Evolutionary conservation across 2,113 vertebrate genomes (phyloP).

Genomic region (Platanista minor): DNA sequence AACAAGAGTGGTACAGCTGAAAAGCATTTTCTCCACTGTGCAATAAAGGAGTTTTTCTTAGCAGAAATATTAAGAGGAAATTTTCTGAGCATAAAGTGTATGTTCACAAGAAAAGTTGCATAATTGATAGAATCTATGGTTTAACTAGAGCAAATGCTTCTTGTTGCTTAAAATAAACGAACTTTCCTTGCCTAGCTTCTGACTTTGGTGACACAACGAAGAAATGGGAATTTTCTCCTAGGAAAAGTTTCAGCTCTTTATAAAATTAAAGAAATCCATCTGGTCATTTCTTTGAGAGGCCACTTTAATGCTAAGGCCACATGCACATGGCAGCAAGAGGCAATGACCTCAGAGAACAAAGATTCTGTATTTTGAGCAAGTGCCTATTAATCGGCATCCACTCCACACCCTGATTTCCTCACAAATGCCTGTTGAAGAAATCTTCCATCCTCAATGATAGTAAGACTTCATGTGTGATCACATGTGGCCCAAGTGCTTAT

Average conservation of each 20-base stretch:
- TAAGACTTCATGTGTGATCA: no score
- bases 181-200: background rate
- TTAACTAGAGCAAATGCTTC: background rate
- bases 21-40: background rate
- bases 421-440: background rate
- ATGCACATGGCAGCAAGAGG: background rate
- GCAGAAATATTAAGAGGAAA: background rate
- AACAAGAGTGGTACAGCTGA: background rate
- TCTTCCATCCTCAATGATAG: fast-evolving
- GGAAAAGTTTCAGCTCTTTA: background rate
- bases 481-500: fast-evolving
- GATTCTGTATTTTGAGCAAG: background rate
- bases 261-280: background rate
- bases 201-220: background rate
- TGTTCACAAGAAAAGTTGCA: no score
- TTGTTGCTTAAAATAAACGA: no score
- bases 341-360: background rate
- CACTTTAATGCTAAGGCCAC: background rate
- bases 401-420: background rate
- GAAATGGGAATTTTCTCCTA: background rate
- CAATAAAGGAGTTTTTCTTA: background rate
- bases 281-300: background rate
- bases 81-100: background rate
- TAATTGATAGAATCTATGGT: no score
- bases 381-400: background rate